Conservation (phyloP, 2,113 vertebrate species). For the Caretta caretta region DNA sequence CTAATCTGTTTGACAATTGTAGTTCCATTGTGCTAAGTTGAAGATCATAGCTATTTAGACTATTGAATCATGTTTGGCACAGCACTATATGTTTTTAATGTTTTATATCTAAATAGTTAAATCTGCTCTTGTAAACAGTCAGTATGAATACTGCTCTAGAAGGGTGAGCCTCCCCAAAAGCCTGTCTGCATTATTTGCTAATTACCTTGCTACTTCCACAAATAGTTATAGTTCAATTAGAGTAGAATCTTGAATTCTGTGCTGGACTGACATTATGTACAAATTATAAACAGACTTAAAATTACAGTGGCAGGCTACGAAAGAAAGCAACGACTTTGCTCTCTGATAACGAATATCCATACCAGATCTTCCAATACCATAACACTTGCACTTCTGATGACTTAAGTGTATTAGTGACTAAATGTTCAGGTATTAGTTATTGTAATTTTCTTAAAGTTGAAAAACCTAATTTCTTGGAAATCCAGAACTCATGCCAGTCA, state of each 20-base stretch:
- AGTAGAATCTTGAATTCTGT: conserved; percentile 5
- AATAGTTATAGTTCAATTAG: conserved; percentile 50
- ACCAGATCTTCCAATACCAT: neutral
- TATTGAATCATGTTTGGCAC: neutral
- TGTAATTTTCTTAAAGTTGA: neutral
- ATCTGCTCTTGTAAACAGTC: conserved; percentile 4
- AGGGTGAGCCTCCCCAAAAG: conserved; percentile 61
- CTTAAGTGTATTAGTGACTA: neutral
- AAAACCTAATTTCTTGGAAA: neutral
- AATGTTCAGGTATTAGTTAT: neutral
- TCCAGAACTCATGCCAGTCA: neutral
- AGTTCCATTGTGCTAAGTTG: neutral
- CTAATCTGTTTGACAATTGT: neutral
- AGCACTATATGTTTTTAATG: neutral
- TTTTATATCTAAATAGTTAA: conserved; percentile 31
- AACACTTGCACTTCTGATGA: neutral
- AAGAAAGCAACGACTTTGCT: neutral
- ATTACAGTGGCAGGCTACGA: conserved; percentile 1
- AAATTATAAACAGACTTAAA: neutral
- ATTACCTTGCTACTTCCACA: conserved; percentile 47
- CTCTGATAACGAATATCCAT: neutral
- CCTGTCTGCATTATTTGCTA: conserved; percentile 49
- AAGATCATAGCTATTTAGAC: neutral
- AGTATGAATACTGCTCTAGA: neutral
- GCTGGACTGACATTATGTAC: neutral